A percentile compares a stretch with the other conserved stretches of the same genome.
Evolutionary conservation across 2,113 vertebrate genomes (phyloP).

Genomic region (Forbesichthys papilliferus): DNA sequence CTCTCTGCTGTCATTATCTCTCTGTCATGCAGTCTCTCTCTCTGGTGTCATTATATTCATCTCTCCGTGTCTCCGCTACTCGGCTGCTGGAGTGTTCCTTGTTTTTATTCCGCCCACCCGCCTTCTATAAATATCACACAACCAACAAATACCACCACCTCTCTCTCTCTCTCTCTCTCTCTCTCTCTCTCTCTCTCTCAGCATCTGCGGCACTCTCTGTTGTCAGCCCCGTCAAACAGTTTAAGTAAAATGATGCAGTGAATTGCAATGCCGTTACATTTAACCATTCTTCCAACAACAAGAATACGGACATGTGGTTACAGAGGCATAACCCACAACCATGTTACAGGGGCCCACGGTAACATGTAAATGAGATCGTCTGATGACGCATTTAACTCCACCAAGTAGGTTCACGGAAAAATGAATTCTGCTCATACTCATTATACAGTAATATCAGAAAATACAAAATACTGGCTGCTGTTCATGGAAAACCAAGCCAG

Average conservation of each 20-base stretch:
- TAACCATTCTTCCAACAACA: constrained; percentile 17
- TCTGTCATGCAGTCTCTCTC: constrained; percentile 56
- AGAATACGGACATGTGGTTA: too few relatives aligned
- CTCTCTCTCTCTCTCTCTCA: constrained; percentile 40
- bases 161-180: constrained; percentile 42
- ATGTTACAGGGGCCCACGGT: too few relatives aligned
- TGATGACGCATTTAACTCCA: too few relatives aligned
- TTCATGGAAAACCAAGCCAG: too few relatives aligned
- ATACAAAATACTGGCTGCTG: too few relatives aligned
- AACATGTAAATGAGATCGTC: too few relatives aligned
- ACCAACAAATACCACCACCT: constrained; percentile 65
- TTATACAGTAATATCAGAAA: too few relatives aligned
- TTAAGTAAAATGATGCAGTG: constrained; percentile 55
- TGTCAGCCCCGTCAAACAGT: constrained; percentile 54
- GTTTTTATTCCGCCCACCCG: constrained; percentile 73
- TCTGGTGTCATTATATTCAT: constrained; percentile 61
- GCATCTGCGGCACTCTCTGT: constrained; percentile 38
- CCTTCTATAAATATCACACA: constrained; percentile 71
- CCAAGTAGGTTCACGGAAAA: too few relatives aligned
- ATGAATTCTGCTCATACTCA: too few relatives aligned
- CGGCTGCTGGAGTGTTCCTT: constrained; percentile 56
- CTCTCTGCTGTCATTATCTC: constrained; percentile 45
- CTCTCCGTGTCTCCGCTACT: constrained; percentile 56
- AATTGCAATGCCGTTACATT: constrained; percentile 26
- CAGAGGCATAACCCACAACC: too few relatives aligned